phyloP scores from a whole-genome alignment of 2,113 vertebrate genomes.

The Pseudois nayaur region DNA sequence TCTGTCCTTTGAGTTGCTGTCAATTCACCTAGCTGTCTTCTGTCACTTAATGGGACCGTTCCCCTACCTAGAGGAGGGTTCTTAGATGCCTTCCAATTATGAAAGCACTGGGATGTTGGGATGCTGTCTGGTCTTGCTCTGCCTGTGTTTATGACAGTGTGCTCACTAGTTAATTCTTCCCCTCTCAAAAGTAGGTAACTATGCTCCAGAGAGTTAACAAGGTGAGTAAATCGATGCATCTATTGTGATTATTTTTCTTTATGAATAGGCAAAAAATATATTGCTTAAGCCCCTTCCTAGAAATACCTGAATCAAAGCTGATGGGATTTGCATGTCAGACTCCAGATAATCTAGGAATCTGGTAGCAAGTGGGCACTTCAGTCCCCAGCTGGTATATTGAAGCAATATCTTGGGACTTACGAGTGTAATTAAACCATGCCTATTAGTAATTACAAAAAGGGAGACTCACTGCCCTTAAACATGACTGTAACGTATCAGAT shows the following conservation, averaged over 20 bases:
- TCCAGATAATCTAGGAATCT: slow-evolving; percentile 56
- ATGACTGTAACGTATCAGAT: slow-evolving; percentile 56
- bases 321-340: slow-evolving; percentile 50
- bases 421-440: slow-evolving; percentile 42
- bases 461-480: slow-evolving; percentile 57
- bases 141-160: background rate
- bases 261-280: slow-evolving; percentile 45
- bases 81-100: background rate
- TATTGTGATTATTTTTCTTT: slow-evolving; percentile 54
- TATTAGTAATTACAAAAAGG: slow-evolving; percentile 63
- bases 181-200: slow-evolving; percentile 26
- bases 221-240: slow-evolving; percentile 25
- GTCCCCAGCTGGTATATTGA: background rate
- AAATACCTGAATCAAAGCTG: slow-evolving; percentile 43
- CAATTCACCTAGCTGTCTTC: background rate
- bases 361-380: slow-evolving; percentile 49
- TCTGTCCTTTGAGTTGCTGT: background rate
- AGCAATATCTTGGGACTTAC: slow-evolving; percentile 40
- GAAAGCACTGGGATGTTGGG: background rate
- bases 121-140: background rate
- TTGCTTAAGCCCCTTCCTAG: slow-evolving; percentile 33
- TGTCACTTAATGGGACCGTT: background rate
- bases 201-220: slow-evolving; percentile 30
- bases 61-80: background rate
- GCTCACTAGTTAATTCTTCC: slow-evolving; percentile 30